Conservation (phyloP, 2,113 vertebrate species). For the Buteo buteo region DNA sequence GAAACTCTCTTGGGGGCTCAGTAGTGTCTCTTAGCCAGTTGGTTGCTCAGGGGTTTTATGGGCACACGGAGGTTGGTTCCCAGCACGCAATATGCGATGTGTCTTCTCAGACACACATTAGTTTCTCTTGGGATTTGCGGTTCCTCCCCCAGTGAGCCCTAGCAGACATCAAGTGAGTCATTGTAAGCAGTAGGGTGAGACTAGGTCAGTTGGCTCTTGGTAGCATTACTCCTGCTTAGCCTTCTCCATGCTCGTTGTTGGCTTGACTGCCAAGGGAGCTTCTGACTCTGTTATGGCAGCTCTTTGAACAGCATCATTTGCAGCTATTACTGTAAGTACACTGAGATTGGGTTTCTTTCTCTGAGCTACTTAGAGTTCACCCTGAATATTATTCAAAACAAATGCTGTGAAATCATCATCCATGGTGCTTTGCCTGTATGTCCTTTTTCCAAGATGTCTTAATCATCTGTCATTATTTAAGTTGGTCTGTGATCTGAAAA, state of each 20-base stretch:
- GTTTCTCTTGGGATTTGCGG: background rate
- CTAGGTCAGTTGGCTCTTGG: background rate
- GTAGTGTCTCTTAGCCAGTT: background rate
- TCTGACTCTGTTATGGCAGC: background rate
- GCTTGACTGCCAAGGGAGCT: background rate
- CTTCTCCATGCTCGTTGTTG: background rate
- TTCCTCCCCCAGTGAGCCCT: background rate
- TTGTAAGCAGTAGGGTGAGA: background rate
- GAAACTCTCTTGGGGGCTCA: background rate
- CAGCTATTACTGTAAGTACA: background rate
- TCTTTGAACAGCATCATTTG: background rate
- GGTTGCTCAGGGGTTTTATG: background rate
- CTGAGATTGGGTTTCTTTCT: background rate
- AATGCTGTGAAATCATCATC: background rate
- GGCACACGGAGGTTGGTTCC: background rate
- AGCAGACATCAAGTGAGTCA: background rate
- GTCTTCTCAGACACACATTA: background rate
- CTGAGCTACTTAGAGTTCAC: background rate
- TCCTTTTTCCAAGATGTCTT: background rate
- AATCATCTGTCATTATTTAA: background rate
- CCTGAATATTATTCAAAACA: background rate
- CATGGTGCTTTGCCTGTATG: background rate
- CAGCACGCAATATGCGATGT: background rate
- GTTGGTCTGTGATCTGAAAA: background rate
- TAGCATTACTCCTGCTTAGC: background rate